Base-by-base conservation (phyloP, 1,140 invertebrate species). In the Parapsyche elsis region DNA sequence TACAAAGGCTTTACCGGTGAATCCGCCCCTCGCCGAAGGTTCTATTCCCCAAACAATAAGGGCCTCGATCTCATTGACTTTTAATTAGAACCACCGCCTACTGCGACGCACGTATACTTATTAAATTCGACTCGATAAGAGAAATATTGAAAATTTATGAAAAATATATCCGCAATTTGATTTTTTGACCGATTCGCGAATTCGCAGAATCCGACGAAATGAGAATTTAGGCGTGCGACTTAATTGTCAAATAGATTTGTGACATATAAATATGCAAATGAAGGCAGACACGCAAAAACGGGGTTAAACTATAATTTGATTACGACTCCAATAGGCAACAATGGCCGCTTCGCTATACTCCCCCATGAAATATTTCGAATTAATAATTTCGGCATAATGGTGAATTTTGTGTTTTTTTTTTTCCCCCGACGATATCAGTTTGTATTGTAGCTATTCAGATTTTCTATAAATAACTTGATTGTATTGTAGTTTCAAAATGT, bases 261-360 rank as follows among this genome's bases (percentile, higher is more conserved):
- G 75, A 64, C 75, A 64, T 77, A 53, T 77, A 77, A 77, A 77
- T 77, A 77, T 77, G 75, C 75, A 77, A 77, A 77, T 77, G 75
- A 53, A 14, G 9, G 24, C 53, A 5, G 30, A 30, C 49, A 21
- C 30, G 26, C 75, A 53, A 77, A 64, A 77, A 30, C 19, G 14
- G 23, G 24, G 23, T 64, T 24, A 64, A 77, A 77, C 53, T 49
- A 30, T 77, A 64, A 77, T 77, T 77, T 67, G 75, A 77, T 77
- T 64, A 59, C 19, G 46, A 5, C 5, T 23, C 19, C 23, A 24
- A 12, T 67, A 26, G 19, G 64, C 12, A 67, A 67, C 64, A 23
- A 67, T 67, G 64, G 64, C 21, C 9, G 14, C 9, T 67, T 67
- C 14, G 59, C 14, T 61, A 1, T 61, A 12, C 12, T 7, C 30